phyloP scores from a whole-genome alignment of 2,113 vertebrate species.

The human (Homo sapiens) region DNA sequence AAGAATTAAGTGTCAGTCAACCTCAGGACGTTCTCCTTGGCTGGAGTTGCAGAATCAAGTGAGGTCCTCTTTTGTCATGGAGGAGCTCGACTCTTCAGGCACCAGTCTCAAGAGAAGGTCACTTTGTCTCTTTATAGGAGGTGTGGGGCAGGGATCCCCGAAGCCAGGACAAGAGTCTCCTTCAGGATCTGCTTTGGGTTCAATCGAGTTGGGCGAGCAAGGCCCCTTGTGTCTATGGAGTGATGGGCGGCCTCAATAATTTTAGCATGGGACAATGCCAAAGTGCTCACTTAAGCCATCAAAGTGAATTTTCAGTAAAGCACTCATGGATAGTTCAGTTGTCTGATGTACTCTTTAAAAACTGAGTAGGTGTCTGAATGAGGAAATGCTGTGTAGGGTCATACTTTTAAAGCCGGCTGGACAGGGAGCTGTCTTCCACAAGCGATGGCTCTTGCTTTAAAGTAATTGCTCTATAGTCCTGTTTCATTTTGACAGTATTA shows the following conservation, averaged over 20 bases:
- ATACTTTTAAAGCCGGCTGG: background rate
- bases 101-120: background rate
- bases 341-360: background rate
- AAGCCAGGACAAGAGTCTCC: background rate
- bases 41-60: background rate
- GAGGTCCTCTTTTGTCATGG: background rate
- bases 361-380: background rate
- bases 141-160: background rate
- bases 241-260: background rate
- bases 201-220: background rate
- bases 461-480: background rate
- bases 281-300: background rate
- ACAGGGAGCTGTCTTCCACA: background rate
- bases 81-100: background rate
- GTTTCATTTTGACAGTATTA: background rate
- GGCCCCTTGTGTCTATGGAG: background rate
- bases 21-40: background rate
- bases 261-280: background rate
- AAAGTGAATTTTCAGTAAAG: background rate
- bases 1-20: background rate
- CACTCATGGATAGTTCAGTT: background rate
- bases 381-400: background rate
- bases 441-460: background rate
- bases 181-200: background rate
- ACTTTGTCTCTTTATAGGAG: background rate